Evolutionary conservation across 2,888 invertebrate species (phyloP).

Genomic region (Lepas anatifera): DNA sequence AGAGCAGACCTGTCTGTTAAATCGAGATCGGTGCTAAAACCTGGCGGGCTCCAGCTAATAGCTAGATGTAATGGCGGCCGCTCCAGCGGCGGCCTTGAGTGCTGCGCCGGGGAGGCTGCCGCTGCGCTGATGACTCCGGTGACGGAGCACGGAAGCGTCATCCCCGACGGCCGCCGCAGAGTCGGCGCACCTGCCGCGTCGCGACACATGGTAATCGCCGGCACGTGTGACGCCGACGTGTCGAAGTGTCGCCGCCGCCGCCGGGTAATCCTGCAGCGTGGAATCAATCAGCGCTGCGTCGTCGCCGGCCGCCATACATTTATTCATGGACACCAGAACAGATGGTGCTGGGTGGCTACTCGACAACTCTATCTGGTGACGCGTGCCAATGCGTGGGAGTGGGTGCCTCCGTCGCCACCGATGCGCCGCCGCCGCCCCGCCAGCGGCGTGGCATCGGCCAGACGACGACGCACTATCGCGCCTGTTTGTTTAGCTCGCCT

Average conservation of each 20-base stretch:
- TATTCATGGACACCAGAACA: constrained; percentile 1
- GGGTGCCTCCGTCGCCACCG: not conserved
- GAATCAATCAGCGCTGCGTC: too few relatives aligned
- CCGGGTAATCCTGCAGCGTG: not conserved
- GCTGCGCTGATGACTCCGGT: not conserved
- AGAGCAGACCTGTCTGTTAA: too few relatives aligned
- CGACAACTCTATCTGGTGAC: not conserved
- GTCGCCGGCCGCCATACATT: not conserved
- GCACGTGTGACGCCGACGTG: too few relatives aligned
- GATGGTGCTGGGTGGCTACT: not conserved
- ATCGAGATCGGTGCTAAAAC: too few relatives aligned
- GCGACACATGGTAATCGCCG: not conserved
- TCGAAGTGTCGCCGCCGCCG: not conserved
- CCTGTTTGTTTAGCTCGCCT: not conserved
- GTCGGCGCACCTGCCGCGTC: not conserved
- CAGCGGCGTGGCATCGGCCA: not conserved
- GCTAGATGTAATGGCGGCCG: too few relatives aligned
- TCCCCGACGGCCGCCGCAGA: not conserved
- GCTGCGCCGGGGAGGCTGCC: too few relatives aligned
- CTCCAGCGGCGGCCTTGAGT: too few relatives aligned
- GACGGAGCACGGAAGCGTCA: not conserved
- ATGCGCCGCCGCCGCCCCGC: not conserved
- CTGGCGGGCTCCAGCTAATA: too few relatives aligned
- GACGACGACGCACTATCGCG: constrained; percentile 10
- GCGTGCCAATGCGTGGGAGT: not conserved